phyloP scores from a whole-genome alignment of 35 echinoderm and acorn worm species.

The Ophiothrix spiculata region DNA sequence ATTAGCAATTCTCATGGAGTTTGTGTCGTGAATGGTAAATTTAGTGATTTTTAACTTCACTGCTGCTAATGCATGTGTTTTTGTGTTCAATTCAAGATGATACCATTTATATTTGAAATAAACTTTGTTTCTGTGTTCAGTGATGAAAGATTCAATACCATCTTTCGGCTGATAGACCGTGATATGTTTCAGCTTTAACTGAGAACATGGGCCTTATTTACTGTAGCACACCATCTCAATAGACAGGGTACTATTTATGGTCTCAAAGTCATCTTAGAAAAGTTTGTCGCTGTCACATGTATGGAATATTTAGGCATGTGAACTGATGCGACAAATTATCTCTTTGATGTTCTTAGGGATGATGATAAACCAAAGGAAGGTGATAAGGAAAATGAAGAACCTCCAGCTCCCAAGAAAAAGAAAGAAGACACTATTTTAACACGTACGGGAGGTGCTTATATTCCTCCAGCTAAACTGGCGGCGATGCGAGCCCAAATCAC shows the following conservation, averaged over 20 bases:
- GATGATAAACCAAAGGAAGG: slow-evolving; percentile 36
- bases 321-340: not conserved
- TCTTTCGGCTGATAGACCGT: too few relatives aligned
- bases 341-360: too few relatives aligned
- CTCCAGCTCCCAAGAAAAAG: slow-evolving; percentile 39
- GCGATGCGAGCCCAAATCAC: slow-evolving; percentile 94
- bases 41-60: too few relatives aligned
- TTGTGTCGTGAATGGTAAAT: too few relatives aligned
- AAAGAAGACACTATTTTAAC: slow-evolving; percentile 48
- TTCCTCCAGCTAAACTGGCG: slow-evolving; percentile 82
- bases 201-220: not conserved
- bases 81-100: too few relatives aligned
- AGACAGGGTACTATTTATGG: not conserved
- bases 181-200: too few relatives aligned
- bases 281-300: not conserved
- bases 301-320: not conserved
- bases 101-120: too few relatives aligned
- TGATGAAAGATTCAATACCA: too few relatives aligned
- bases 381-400: slow-evolving; percentile 62
- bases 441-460: slow-evolving; percentile 92
- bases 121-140: too few relatives aligned
- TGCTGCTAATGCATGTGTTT: too few relatives aligned
- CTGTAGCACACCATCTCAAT: too few relatives aligned
- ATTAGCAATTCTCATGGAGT: too few relatives aligned
- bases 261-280: not conserved